Conservation (phyloP, 2,888 invertebrate genomes). For the Gibbula magus region DNA sequence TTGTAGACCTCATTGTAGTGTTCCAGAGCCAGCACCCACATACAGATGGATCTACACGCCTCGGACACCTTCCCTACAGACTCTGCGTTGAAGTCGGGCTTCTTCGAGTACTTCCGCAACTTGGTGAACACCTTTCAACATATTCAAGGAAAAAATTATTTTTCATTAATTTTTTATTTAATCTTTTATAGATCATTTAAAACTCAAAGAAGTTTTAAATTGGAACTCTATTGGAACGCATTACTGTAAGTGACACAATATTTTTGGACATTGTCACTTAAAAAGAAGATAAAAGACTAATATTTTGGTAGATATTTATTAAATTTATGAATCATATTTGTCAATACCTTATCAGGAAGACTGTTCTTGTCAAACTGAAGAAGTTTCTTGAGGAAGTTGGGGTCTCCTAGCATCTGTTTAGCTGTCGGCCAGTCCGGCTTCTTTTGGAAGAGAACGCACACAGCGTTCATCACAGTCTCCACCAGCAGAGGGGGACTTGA, state of each 20-base stretch:
- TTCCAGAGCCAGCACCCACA: conserved; percentile 74
- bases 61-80: conserved; percentile 71
- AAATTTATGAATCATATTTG: too few species aligned
- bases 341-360: conserved; percentile 72
- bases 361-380: conserved; percentile 72
- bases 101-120: conserved; percentile 71
- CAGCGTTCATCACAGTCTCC: conserved; percentile 72
- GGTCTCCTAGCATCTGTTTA: conserved; percentile 71
- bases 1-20: conserved; percentile 74
- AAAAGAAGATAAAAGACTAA: too few species aligned
- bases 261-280: too few species aligned
- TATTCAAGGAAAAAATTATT: too few species aligned
- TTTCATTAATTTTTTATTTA: too few species aligned
- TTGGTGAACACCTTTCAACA: conserved; percentile 72
- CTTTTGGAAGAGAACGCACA: conserved; percentile 72
- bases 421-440: conserved; percentile 74
- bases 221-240: too few species aligned
- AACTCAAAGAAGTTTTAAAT: too few species aligned
- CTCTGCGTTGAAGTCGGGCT: conserved; percentile 73
- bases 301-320: too few species aligned
- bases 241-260: too few species aligned
- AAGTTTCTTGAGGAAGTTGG: conserved; percentile 71
- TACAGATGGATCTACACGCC: conserved; percentile 74
- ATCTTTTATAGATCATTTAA: too few species aligned
- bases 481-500: conserved; percentile 71